Evolutionary conservation across 2,888 invertebrate genomes (phyloP).

Genomic region (Acanthosepion pharaonis): DNA sequence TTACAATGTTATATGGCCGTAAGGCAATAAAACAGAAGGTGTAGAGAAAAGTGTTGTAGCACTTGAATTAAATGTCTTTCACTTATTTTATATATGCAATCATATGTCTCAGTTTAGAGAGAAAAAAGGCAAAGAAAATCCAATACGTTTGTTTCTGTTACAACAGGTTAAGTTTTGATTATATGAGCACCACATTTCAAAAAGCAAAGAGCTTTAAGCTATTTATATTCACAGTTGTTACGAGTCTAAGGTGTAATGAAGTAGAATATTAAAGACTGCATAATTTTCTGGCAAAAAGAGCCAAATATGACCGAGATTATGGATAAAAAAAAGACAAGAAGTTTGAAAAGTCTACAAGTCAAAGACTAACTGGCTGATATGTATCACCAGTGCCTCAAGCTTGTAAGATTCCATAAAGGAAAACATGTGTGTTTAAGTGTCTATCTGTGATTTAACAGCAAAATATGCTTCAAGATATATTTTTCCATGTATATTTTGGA

Average conservation of each 20-base stretch:
- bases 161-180: background rate
- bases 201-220: background rate
- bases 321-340: background rate
- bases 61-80: too few relatives aligned
- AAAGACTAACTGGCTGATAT: too few relatives aligned
- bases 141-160: background rate
- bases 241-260: background rate
- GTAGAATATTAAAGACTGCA: background rate
- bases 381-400: background rate
- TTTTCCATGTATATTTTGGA: background rate
- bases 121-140: background rate
- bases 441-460: background rate
- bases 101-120: too few relatives aligned
- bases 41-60: too few relatives aligned
- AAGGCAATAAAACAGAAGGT: too few relatives aligned
- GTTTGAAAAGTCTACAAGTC: background rate
- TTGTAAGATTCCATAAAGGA: background rate
- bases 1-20: too few relatives aligned
- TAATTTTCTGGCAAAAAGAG: background rate
- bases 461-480: background rate
- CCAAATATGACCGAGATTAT: background rate
- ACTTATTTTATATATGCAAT: too few relatives aligned
- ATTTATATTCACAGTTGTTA: background rate
- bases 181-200: background rate
- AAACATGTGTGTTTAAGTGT: slow-evolving; percentile 15